Percentiles rank a stretch among this genome's conserved stretches.
Conservation (phyloP, 2,797 vertebrate species). For the Tenualosa thibaudeaui region DNA sequence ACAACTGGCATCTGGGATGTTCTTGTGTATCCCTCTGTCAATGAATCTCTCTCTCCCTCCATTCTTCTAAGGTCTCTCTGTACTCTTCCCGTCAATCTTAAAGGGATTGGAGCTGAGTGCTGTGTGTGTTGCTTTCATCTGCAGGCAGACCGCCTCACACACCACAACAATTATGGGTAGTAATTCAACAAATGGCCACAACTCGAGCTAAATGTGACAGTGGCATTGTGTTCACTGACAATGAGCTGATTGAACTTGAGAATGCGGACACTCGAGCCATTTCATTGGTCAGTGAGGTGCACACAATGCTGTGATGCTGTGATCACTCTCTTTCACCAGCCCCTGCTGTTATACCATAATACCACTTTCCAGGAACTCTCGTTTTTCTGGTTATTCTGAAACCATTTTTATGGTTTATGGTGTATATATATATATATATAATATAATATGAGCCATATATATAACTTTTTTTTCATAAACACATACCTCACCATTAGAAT, state of each 20-base stretch:
- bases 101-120: background rate
- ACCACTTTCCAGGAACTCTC: background rate
- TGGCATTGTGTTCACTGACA: slow-evolving; percentile 14
- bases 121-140: background rate
- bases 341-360: background rate
- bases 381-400: background rate
- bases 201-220: background rate
- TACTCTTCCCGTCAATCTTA: background rate
- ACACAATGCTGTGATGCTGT: background rate
- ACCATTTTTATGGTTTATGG: background rate
- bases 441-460: too few species aligned
- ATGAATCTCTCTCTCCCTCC: slow-evolving; percentile 7
- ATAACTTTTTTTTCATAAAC: too few species aligned
- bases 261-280: background rate
- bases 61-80: slow-evolving; percentile 29
- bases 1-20: slow-evolving; percentile 6
- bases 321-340: background rate
- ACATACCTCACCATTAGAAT: too few species aligned
- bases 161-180: background rate
- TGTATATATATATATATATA: too few species aligned
- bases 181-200: background rate
- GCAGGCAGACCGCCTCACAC: background rate
- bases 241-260: slow-evolving; percentile 10
- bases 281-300: background rate
- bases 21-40: background rate